Evolutionary conservation across 1,140 invertebrate species (phyloP), one percentile per base, ranked within the genome.

Genomic region (Drosophila baimaii): DNA sequence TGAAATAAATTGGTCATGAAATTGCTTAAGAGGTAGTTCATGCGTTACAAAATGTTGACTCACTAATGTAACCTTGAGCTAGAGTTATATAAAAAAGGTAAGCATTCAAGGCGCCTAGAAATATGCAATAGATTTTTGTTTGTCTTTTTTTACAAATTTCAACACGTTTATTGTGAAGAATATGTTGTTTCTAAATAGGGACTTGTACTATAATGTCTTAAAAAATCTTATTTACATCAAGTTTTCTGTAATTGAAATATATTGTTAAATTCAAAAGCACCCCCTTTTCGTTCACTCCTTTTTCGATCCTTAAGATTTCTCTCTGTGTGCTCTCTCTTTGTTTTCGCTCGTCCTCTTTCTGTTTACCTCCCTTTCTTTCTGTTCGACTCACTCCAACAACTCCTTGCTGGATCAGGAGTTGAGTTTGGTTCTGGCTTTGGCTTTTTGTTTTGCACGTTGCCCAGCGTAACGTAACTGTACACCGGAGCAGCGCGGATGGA

Each of bases 391-490:
- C 68, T 58, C 35, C 70, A 57, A 71, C 70, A 57, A 71, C 64
- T 71, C 66, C 66, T 73, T 52, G 57, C 25, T 33, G 41, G 59
- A 37, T 37, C 47, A 62, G 55, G 73, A 76, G 73, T 77, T 35
- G 19, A 23, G 19, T 54, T 54, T 35, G 31, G 19, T 54, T 54
- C 31, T 54, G 31, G 51, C 51, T 35, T 54, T 64, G 62, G 37
- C 73, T 77, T 68, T 68, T 77, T 77, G 62, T 77, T 77, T 66
- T 69, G 73, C 73, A 77, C 74, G 63, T 77, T 76, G 73, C 62
- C 73, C 63, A 76, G 73, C 72, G 73, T 47, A 72, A 72, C 69
- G 73, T 76, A 77, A 77, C 73, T 77, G 73, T 77, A 77, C 73
- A 77, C 73, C 70, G 54, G 37, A 49, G 49, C 65, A 71, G 74